Base-by-base conservation (phyloP, 2,797 vertebrate species). In the Anguilla anguilla region DNA sequence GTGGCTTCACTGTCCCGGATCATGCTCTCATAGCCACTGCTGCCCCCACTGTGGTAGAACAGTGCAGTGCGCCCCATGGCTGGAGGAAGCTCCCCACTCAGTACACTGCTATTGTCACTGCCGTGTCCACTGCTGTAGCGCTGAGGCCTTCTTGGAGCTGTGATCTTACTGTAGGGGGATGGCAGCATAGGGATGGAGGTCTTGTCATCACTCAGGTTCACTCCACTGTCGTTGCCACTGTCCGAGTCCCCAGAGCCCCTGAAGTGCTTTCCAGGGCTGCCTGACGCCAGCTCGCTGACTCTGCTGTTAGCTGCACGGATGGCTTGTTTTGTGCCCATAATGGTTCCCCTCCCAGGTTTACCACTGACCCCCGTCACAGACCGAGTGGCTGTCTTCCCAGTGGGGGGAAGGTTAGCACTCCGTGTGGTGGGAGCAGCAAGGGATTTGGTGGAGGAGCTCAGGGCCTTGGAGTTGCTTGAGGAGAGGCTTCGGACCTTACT, bases 21-120 rank as follows among this genome's bases (percentile, higher is more conserved):
- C 97, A 99, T 97, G 93, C 98, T 99, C 94, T 99, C 99, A 0
- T 99, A 99, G 89, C 99, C 99, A 0, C 98, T 99, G 96, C 98
- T 99, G 89, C 98, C 98, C 0, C 98, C 98, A 0, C 98, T 99
- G 93, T 98, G 98, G 93, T 98, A 99, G 91, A 99, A 99, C 0
- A 99, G 96, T 6, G 98, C 98, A 0, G 99, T 99, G 91, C 98
- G 97, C 5, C 96, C 98, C 98, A 99, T 99, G 53, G 98, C 98
- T 0, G 98, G 98, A 0, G 98, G 98, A 83, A 99, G 94, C 91
- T 99, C 99, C 46, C 99, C 99, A 0, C 99, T 99, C 89, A 99
- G 92, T 87, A 99, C 97, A 0, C 99, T 99, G 93, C 99, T 99
- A 94, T 98, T 99, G 95, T 99, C 99, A 0, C 98, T 99, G 86